A percentile compares a stretch with the other conserved stretches of the same genome.
Conservation (phyloP, 2,797 vertebrate species). For the Anguilla pacifica region DNA sequence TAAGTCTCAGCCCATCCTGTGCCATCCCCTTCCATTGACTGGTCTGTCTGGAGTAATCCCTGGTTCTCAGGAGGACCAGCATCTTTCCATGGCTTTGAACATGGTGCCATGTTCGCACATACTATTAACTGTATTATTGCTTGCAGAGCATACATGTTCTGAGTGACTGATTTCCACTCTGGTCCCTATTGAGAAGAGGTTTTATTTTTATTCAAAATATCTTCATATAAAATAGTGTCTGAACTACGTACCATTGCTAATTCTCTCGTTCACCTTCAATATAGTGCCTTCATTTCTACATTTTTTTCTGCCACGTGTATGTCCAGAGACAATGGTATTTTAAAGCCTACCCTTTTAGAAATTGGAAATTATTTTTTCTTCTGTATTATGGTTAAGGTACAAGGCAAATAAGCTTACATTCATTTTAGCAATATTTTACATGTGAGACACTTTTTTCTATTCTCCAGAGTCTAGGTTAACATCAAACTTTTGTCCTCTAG, state of each 20-base stretch:
- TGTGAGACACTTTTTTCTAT: too few species aligned
- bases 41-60: neutral
- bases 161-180: neutral
- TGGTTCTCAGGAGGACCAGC: neutral
- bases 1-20: neutral
- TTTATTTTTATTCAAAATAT: neutral
- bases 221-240: neutral
- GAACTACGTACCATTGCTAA: neutral
- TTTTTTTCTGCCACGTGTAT: neutral
- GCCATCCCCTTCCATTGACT: neutral
- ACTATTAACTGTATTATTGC: neutral
- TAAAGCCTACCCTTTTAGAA: neutral
- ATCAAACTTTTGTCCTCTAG: neutral
- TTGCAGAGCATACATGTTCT: neutral
- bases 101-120: neutral
- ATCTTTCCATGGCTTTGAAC: neutral
- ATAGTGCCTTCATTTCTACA: neutral
- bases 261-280: neutral
- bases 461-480: neutral
- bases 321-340: neutral
- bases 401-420: neutral
- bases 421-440: neutral
- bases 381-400: neutral
- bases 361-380: neutral
- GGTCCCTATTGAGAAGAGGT: neutral